Conservation (phyloP, 2,797 vertebrate genomes). For the Sebastes minor region DNA sequence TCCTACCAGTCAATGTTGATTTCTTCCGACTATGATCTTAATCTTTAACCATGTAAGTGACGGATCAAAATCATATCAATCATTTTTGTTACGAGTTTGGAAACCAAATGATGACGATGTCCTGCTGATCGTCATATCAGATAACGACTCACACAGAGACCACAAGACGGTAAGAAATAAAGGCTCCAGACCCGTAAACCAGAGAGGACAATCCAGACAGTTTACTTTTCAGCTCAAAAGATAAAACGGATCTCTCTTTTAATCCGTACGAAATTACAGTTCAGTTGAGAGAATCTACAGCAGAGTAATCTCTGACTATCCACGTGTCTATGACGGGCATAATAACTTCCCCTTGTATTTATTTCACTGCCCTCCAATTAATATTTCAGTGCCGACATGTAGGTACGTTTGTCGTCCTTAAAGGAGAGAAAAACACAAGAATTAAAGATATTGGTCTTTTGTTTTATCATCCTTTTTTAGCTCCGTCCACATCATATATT, state of each 20-base stretch:
- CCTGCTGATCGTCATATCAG: too few species aligned
- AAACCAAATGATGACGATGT: too few species aligned
- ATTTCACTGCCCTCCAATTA: background rate
- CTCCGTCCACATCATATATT: background rate
- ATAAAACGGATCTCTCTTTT: background rate
- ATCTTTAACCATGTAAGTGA: background rate
- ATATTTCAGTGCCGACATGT: background rate
- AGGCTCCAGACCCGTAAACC: background rate
- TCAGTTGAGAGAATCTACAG: background rate
- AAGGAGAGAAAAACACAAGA: background rate
- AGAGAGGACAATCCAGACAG: background rate
- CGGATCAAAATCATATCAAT: background rate
- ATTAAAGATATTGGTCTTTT: background rate
- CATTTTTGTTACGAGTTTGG: too few species aligned
- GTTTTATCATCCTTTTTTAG: background rate
- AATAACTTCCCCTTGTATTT: background rate
- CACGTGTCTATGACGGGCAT: too few species aligned
- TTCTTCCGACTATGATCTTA: background rate
- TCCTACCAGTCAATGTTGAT: background rate
- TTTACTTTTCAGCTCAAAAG: conserved; percentile 7
- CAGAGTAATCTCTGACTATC: background rate
- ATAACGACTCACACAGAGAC: background rate
- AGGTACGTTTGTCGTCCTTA: background rate
- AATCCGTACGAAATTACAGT: too few species aligned
- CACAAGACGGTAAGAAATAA: conserved; percentile 10